Conservation (phyloP, 2,888 invertebrate genomes). For the Lycocerus yunnanus region DNA sequence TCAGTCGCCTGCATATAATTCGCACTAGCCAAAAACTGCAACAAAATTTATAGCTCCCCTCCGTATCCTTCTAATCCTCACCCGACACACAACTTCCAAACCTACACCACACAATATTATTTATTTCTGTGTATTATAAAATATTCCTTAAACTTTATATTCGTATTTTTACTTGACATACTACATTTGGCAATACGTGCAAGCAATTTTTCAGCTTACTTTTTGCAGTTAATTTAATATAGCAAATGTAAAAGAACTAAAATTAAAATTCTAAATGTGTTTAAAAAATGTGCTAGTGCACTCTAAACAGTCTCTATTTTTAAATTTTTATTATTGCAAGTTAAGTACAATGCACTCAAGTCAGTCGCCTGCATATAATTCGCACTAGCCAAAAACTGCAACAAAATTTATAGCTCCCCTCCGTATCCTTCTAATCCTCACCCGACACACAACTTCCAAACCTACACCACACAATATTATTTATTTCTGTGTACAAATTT, state of each 20-base stretch:
- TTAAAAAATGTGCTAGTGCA: conserved; percentile 33
- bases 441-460: neutral
- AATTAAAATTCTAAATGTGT: conserved; percentile 34
- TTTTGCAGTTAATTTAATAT: neutral
- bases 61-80: neutral
- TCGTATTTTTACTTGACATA: neutral
- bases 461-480: neutral
- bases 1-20: conserved; percentile 25
- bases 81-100: neutral
- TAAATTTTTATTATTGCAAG: conserved; percentile 31
- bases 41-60: neutral
- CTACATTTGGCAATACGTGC: conserved; percentile 1
- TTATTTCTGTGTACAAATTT: neutral
- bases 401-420: neutral
- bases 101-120: neutral
- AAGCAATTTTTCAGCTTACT: neutral
- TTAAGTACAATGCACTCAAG: conserved; percentile 34
- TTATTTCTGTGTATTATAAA: neutral
- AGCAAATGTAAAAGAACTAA: conserved; percentile 18
- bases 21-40: conserved; percentile 19
- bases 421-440: neutral
- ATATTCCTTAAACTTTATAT: neutral
- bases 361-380: conserved; percentile 25
- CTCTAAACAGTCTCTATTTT: conserved; percentile 34
- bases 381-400: conserved; percentile 19